Percentiles rank a stretch among this genome's conserved stretches.
Conservation (phyloP, 1,140 invertebrate species). For the Pachyrhynchus sulphureomaculatus region DNA sequence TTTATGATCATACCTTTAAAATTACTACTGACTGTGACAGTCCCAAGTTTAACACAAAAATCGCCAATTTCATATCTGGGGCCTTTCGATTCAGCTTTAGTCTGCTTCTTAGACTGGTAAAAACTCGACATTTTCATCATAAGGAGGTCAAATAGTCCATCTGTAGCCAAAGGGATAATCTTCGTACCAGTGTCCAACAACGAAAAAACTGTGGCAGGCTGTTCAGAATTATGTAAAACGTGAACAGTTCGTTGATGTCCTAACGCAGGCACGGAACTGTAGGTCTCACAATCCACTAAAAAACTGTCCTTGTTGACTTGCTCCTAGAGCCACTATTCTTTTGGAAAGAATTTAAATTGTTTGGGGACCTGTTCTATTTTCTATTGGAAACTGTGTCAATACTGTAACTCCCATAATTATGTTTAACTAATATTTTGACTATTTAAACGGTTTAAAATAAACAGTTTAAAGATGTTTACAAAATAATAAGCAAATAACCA, state of each 20-base stretch:
- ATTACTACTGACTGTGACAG: slow-evolving; percentile 87
- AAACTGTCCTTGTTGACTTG: slow-evolving; percentile 84
- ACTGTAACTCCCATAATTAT: slow-evolving; percentile 49
- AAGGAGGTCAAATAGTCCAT: slow-evolving; percentile 86
- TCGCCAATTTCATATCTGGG: slow-evolving; percentile 90
- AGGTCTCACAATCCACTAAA: slow-evolving; percentile 94
- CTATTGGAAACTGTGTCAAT: slow-evolving; percentile 80
- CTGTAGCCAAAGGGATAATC: slow-evolving; percentile 83
- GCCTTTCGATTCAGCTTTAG: slow-evolving; percentile 85
- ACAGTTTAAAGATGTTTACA: too few relatives aligned
- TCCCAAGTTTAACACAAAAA: slow-evolving; percentile 92
- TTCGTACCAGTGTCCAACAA: slow-evolving; percentile 86
- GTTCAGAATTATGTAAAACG: slow-evolving; percentile 92
- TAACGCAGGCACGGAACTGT: slow-evolving; percentile 73
- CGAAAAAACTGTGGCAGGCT: slow-evolving; percentile 91
- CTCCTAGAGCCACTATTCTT: slow-evolving; percentile 80
- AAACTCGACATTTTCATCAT: slow-evolving; percentile 86
- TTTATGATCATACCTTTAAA: too few relatives aligned
- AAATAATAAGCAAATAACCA: too few relatives aligned
- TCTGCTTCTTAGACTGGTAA: slow-evolving; percentile 87
- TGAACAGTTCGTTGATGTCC: slow-evolving; percentile 79
- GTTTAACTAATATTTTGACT: neutral
- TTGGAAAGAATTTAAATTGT: slow-evolving; percentile 85
- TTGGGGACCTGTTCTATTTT: slow-evolving; percentile 82
- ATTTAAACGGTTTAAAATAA: too few relatives aligned